Conservation (phyloP, 2,113 vertebrate species). For the Lycaon pictus region DNA sequence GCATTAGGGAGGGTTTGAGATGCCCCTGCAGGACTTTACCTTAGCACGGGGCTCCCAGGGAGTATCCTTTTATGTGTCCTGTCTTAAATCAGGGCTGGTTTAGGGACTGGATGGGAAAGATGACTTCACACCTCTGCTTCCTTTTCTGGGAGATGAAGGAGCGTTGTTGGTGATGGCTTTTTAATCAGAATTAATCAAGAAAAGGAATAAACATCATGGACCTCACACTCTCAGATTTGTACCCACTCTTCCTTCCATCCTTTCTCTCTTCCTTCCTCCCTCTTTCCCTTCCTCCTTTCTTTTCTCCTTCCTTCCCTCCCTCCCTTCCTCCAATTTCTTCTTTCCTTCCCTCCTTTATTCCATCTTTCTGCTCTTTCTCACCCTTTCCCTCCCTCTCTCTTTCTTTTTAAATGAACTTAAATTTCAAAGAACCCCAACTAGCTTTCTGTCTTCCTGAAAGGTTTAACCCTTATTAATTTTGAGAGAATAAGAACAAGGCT, state of each 20-base stretch:
- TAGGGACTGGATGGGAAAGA: neutral
- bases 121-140: neutral
- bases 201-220: neutral
- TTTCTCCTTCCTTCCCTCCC: too few relatives aligned
- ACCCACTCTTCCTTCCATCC: fast-evolving
- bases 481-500: neutral
- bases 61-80: fast-evolving
- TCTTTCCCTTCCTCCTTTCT: neutral
- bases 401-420: neutral
- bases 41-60: neutral
- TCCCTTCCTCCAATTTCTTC: too few relatives aligned
- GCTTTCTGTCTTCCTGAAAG: neutral
- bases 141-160: neutral
- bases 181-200: neutral
- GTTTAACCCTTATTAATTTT: neutral
- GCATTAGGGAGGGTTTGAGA: neutral
- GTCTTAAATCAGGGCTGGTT: neutral
- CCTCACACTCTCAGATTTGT: fast-evolving
- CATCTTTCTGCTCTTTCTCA: too few relatives aligned
- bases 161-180: neutral
- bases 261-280: too few relatives aligned
- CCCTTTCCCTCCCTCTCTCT: too few relatives aligned
- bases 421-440: neutral
- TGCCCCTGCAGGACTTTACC: neutral
- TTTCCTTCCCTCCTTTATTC: too few relatives aligned